Base-by-base conservation (phyloP, 2,797 vertebrate species). In the Sebastolobus altivelis region DNA sequence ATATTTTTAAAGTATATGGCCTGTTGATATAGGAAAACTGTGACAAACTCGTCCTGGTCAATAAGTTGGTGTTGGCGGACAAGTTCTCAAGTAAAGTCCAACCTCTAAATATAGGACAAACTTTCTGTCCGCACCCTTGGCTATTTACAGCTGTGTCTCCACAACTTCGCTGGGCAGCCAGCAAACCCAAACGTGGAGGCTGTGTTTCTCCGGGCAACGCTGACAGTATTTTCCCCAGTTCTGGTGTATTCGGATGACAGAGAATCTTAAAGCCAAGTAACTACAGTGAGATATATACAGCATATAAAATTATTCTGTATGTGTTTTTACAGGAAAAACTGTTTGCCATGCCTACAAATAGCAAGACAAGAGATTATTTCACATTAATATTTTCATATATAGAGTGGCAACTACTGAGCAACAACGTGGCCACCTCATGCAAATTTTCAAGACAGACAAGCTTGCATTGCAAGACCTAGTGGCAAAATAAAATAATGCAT, bases 71-170 rank as follows among this genome's bases (percentile, higher is more conserved):
- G 78, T 74, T 81, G 40, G 59, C 14, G 12, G 75, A 87, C 80
- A 75, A 75, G 84, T 82, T 88, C 83, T 88, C 81, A 72, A 89
- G 86, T 88, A 74, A 86, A 84, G 81, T 87, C 61, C 70, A 80
- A 81, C 83, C 73, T 86, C 93, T 95, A 95, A 93, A 95, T 94
- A 92, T 95, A 95, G 93, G 87, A 78, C 75, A 82, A 93, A 86
- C 77, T 80, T 79, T 85, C 87, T 89, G 94, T 92, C 89, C 91
- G 70, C 90, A 93, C 91, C 90, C 89, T 80, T 63, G 71, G 89
- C 92, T 94, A 95, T 94, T 94, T 94, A 91, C 87, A 94, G 93
- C 90, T 82, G 72, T 80, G 85, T 84, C 91, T 89, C 88, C 82
- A 68, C 79, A 77, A 83, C 81, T 86, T 79, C 3, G 14, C 81